phyloP scores from a whole-genome alignment of 1,140 invertebrate genomes.

The Fopius arisanus region DNA sequence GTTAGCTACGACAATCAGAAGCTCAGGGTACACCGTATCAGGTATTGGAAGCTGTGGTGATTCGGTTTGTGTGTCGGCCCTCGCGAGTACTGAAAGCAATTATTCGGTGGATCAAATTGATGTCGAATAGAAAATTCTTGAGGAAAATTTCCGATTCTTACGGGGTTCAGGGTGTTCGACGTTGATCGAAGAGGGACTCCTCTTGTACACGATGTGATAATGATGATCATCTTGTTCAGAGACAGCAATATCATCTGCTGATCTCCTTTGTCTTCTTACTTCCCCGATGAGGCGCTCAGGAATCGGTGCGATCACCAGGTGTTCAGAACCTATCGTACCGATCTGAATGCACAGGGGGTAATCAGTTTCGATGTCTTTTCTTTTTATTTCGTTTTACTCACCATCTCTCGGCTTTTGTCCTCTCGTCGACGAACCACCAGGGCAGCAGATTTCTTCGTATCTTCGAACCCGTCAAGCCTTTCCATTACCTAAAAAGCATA shows the following conservation, averaged over 20 bases:
- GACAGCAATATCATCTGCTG: background rate
- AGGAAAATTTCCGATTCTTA: background rate
- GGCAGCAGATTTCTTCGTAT: background rate
- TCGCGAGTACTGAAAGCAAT: background rate
- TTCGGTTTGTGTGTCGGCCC: background rate
- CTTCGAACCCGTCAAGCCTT: background rate
- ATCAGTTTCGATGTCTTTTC: too few relatives aligned
- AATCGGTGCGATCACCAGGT: constrained; percentile 14
- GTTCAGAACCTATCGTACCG: constrained; percentile 3
- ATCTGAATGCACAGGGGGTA: background rate
- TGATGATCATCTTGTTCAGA: background rate
- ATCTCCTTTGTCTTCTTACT: background rate
- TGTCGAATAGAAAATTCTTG: too few relatives aligned
- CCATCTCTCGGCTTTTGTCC: background rate
- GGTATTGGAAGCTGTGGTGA: background rate
- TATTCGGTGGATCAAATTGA: background rate
- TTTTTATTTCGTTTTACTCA: background rate
- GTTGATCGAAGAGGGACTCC: background rate
- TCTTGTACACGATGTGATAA: constrained; percentile 28
- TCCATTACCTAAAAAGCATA: background rate
- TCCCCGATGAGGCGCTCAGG: background rate
- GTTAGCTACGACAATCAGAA: constrained; percentile 25
- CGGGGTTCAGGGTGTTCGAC: background rate
- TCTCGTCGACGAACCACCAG: background rate
- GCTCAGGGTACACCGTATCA: constrained; percentile 22